A percentile compares a stretch with the other conserved stretches of the same genome.
These are phyloP conservation scores for Larimichthys crocea DNA, from an alignment of 2,113 vertebrate genomes.

Conservation along the genomic window DNA sequence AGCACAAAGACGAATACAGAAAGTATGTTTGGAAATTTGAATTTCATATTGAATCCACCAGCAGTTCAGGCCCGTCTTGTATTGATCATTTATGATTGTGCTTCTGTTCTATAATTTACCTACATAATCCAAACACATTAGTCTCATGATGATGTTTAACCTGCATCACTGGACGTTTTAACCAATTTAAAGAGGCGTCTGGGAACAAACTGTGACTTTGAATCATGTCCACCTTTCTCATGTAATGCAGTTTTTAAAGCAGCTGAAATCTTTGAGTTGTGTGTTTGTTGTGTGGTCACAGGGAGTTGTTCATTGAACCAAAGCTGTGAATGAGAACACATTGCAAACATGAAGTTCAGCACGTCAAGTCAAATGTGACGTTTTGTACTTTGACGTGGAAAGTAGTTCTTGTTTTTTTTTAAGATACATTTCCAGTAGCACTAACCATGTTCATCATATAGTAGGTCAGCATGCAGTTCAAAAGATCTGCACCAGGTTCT, in stretches of 20 bases:
- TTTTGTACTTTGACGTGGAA: too few species aligned
- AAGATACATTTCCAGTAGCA: too few species aligned
- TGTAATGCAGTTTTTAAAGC: not conserved
- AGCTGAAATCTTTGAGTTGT: not conserved
- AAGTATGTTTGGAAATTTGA: not conserved
- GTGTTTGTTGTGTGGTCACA: slow-evolving; percentile 2
- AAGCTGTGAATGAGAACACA: not conserved
- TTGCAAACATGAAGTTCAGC: too few species aligned
- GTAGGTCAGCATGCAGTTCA: too few species aligned
- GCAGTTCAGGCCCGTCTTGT: not conserved
- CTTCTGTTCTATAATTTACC: not conserved
- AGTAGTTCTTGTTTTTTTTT: too few species aligned
- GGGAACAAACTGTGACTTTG: not conserved
- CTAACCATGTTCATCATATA: too few species aligned
- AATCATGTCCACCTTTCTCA: not conserved
- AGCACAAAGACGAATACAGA: slow-evolving; percentile 6
- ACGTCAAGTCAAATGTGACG: too few species aligned
- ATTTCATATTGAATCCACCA: not conserved
- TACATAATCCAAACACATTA: not conserved
- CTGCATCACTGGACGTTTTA: not conserved
- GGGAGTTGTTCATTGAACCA: not conserved
- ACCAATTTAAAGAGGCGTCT: not conserved
- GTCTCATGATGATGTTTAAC: not conserved
- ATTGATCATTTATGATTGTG: not conserved
- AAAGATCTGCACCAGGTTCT: not conserved